Conservation (phyloP, 2,113 vertebrate species). For the Vulpes ferrilata region DNA sequence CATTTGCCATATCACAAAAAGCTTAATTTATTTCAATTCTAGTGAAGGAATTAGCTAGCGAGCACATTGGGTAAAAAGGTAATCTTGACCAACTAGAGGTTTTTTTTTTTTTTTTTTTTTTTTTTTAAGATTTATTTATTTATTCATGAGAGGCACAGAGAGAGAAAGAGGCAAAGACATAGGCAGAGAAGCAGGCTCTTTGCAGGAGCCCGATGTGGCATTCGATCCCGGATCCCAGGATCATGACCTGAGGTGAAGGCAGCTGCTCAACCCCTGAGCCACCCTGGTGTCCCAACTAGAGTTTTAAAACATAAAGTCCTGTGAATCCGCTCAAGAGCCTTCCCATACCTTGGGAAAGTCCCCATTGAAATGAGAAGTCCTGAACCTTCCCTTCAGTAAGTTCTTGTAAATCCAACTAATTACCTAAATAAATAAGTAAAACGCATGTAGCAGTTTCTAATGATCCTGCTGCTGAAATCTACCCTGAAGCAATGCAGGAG, state of each 20-base stretch:
- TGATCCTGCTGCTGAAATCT: neutral
- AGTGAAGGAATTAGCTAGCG: neutral
- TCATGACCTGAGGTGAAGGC: too few relatives aligned
- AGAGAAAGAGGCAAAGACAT: too few relatives aligned
- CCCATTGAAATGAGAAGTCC: neutral
- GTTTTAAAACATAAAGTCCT: neutral
- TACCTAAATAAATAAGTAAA: neutral
- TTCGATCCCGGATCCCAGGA: too few relatives aligned
- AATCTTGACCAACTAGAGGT: neutral
- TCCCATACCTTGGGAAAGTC: neutral
- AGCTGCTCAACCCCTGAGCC: too few relatives aligned
- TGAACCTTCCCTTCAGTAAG: neutral
- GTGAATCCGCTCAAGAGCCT: rapidly evolving
- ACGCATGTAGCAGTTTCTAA: neutral
- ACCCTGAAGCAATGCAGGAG: neutral
- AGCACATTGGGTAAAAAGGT: neutral
- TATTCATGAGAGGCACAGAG: too few relatives aligned
- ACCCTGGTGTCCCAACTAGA: too few relatives aligned
- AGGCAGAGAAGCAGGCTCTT: too few relatives aligned
- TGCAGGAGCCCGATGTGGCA: too few relatives aligned
- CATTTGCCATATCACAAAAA: neutral
- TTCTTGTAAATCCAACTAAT: neutral
- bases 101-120: too few relatives aligned
- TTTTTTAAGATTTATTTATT: too few relatives aligned
- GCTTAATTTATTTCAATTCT: neutral